Base-by-base conservation (phyloP, 1,140 invertebrate genomes). In the Coptotermes formosanus region DNA sequence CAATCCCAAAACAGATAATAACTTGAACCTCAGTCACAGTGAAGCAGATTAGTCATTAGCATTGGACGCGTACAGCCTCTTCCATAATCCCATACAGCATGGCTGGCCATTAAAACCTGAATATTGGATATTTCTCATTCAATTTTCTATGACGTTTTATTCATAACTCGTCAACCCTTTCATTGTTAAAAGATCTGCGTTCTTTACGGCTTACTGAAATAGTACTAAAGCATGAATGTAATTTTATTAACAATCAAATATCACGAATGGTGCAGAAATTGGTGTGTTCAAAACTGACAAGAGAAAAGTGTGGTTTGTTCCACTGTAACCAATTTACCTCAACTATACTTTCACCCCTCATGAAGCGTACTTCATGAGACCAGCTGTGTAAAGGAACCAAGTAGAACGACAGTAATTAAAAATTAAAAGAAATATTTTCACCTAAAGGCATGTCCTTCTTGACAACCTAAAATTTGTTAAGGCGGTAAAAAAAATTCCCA, bases 131-230 rank as follows among this genome's bases (percentile, higher is more conserved):
- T 11, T 75, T 75, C n/a, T 75, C n/a, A 30, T 75, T 75, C 64
- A 75, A 75, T 75, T 75, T 75, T 75, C 64, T 75, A 75, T 30
- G 25, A 75, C 30, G 64, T 75, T 30, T 75, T 75, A 75, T 75
- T 75, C 64, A 75, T 75, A 30, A 75, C 25, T 75, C 64, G 14
- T 9, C 7, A 75, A 75, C 2, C n/a, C 64, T 30, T 75, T 75
- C 25, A 64, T 64, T 75, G 64, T 75, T 75, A 75, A 75, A 75
- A 11, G 64, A 30, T 30, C 64, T 9, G 25, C 0, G 16, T 30
- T 6, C 3, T 75, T 75, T 30, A 25, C 8, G 64, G 64, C 14
- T 30, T 75, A 30, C n/a, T 75, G 64, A 30, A 30, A 75, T 25
- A 75, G 7, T 75, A 75, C 38, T 38, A 38, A 38, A 38, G 7